phyloP scores from a whole-genome alignment of 2,113 vertebrate species.

The Orientallactaga bullata region DNA sequence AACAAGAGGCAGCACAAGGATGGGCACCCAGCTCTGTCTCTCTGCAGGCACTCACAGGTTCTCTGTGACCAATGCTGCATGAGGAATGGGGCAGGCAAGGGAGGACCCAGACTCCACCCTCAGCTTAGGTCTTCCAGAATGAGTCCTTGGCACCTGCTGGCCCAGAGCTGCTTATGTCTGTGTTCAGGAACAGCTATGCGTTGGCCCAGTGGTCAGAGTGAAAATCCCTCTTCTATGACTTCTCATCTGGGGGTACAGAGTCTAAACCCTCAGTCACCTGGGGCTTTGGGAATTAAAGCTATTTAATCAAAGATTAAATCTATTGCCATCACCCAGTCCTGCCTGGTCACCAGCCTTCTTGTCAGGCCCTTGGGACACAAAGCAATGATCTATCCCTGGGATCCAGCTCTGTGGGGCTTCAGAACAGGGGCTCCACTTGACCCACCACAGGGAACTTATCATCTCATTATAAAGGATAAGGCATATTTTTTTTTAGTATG shows the following conservation, averaged over 20 bases:
- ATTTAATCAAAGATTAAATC: conserved; percentile 68
- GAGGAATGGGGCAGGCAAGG: rapidly evolving
- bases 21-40: background rate
- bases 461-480: conserved; percentile 88
- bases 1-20: background rate
- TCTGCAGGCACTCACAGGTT: background rate
- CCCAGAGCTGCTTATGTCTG: no score
- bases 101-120: background rate
- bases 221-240: background rate
- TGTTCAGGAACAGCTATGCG: background rate
- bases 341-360: conserved; percentile 64
- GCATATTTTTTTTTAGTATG: conserved; percentile 84
- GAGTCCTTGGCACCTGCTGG: conserved; percentile 53
- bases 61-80: background rate
- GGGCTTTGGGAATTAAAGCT: background rate
- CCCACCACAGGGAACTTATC: conserved; percentile 82
- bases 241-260: background rate
- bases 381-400: background rate
- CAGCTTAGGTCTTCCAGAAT: background rate
- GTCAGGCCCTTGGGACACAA: conserved; percentile 69
- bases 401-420: background rate
- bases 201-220: background rate
- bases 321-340: conserved; percentile 69
- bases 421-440: conserved; percentile 73
- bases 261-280: background rate